Base-by-base conservation (phyloP, 2,888 invertebrate genomes). In the Stenodera caucasica region DNA sequence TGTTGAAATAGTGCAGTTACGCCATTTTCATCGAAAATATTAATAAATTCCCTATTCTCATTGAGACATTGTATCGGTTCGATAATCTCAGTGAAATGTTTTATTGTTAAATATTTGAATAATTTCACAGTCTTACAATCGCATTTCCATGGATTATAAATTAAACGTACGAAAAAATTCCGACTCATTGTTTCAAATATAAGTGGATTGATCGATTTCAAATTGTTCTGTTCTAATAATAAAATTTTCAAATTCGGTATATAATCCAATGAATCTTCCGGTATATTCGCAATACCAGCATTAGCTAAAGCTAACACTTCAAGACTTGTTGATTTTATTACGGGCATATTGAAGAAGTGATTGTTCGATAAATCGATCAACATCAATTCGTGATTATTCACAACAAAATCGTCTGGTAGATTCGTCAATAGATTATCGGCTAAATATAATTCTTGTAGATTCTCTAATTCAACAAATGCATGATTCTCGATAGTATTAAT, bases 301-400 rank as follows among this genome's bases (percentile, higher is more conserved):
- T 74, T 75, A 0, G 74, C 73, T 29, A 80, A 58, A 35, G 73
- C 75, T 18, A 80, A 61, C 0, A 75, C 69, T 61, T 75, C 72
- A 30, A 80, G 65, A 55, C 75, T 76, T 7, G 69, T 58, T 0
- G 80, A 80, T 49, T 60, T 54, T 7, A 80, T 65, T 14, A 64
- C 59, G 0, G 79, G 80, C 66, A 78, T 70, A 30, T 72, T 66
- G 0, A 63, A 66, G 58, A 80, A 77, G 29, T 74, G 63, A 60
- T 80, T 80, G n/a, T 70, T 68, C 1, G 78, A 77, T 21, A 80
- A 62, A 64, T 77, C 76, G 49, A 80, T 58, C 15, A 77, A 56
- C 23, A 73, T 60, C 65, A 80, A 66, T 49, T 76, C 72, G 1
- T 63, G 60, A 58, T 79, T 75, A n/a, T 68, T 63, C 26, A 63